phyloP scores from a whole-genome alignment of 2,888 invertebrate genomes.

The Thyatira batis region DNA sequence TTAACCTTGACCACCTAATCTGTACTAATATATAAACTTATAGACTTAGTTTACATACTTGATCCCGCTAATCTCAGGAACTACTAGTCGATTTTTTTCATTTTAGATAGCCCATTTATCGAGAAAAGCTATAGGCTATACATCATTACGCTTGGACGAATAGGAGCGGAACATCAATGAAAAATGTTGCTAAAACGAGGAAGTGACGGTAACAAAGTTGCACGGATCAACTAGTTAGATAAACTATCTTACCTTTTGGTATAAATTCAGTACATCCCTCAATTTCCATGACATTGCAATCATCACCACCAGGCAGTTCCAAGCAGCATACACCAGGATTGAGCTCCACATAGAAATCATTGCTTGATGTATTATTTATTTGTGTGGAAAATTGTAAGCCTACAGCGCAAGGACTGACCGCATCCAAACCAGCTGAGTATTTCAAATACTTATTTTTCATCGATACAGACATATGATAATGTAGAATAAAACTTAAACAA shows the following conservation, averaged over 20 bases:
- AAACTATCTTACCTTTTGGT: constrained; percentile 43
- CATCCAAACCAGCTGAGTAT: constrained; percentile 39
- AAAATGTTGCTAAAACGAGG: no score
- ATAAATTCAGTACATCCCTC: constrained; percentile 43
- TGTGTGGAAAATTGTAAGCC: constrained; percentile 51
- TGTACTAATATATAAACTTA: no score
- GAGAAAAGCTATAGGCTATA: no score
- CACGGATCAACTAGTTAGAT: no score
- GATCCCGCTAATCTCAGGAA: no score
- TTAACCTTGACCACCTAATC: no score
- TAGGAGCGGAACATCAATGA: no score
- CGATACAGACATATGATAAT: constrained; percentile 25
- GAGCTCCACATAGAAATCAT: constrained; percentile 49
- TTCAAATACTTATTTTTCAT: constrained; percentile 34
- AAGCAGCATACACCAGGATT: constrained; percentile 62
- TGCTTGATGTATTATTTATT: constrained; percentile 52
- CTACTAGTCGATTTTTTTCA: no score
- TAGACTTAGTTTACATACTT: no score
- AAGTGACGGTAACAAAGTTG: no score
- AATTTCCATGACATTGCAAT: constrained; percentile 54
- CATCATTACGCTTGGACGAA: no score
- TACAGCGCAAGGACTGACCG: constrained; percentile 33
- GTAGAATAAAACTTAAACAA: constrained; percentile 42
- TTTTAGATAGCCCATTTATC: no score
- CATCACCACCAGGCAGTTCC: constrained; percentile 27